A percentile compares a stretch with the other conserved stretches of the same genome.
These are phyloP conservation scores for Anneissia japonica DNA, from an alignment of 35 echinoderm and acorn worm species.

Conservation along the genomic window DNA sequence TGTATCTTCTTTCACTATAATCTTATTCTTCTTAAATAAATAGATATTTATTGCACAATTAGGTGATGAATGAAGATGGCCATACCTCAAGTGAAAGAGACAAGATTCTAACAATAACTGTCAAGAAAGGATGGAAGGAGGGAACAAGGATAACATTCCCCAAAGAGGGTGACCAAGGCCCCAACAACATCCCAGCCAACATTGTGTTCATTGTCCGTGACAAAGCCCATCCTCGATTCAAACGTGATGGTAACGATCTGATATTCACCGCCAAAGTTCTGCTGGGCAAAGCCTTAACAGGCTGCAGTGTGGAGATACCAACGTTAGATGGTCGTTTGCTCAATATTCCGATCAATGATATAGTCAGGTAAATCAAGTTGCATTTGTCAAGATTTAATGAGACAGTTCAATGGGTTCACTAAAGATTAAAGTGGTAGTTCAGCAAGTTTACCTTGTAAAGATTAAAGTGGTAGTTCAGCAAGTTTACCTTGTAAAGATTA, in stretches of 20 bases:
- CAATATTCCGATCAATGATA: constrained; percentile 97
- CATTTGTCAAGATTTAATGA: neutral
- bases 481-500: too few species aligned
- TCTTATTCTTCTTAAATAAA: too few species aligned
- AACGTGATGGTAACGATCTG: constrained; percentile 68
- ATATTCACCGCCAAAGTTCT: constrained; percentile 83
- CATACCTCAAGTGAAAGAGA: constrained; percentile 95
- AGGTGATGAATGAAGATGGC: constrained; percentile 99
- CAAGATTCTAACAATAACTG: constrained; percentile 92
- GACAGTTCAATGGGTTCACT: neutral
- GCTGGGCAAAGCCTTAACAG: constrained; percentile 92
- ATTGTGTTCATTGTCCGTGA: constrained; percentile 91
- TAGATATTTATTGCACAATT: too few species aligned
- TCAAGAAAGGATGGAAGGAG: constrained; percentile 92
- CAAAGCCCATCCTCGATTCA: constrained; percentile 85
- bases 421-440: neutral
- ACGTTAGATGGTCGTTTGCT: constrained; percentile 90
- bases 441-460: neutral
- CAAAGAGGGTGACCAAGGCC: constrained; percentile 93
- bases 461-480: too few species aligned
- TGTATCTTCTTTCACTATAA: too few species aligned
- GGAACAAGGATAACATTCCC: constrained; percentile 97
- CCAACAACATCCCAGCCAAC: constrained; percentile 93
- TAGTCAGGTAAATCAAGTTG: constrained; percentile 57
- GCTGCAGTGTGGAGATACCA: constrained; percentile 93